Base-by-base conservation (phyloP, 2,888 invertebrate species). In the Amblyjoppa proteus region DNA sequence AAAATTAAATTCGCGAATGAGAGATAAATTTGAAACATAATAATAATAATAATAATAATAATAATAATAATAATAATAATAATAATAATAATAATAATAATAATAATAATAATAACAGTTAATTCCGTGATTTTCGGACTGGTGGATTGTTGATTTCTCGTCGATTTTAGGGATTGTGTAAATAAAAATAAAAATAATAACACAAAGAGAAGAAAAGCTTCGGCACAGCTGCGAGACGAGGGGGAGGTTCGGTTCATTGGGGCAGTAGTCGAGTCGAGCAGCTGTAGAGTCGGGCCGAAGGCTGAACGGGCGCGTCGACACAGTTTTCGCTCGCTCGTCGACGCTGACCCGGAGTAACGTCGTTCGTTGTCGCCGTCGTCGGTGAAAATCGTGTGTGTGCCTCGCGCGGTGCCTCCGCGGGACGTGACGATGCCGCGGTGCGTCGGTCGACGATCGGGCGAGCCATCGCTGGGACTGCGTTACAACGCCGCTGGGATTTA, bases 401-500 rank as follows among this genome's bases (percentile, higher is more conserved):
- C 1, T 20, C 61, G 69, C 58, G 61, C 13, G 28, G 45, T 41
- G 13, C 7, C 45, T 56, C 25, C 53, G 34, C 25, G 38, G 64
- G 68, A 68, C 61, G 28, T 64, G 31, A 66, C 58, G 79, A 85
- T 86, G 84, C 76, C 78, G 49, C 28, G 73, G 81, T 49, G 58
- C 73, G 49, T 74, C 76, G 28, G 9, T 49, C 76, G 73, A 53
- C 68, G 20, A 41, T 71, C 45, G 61, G 76, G 45, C 41, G 34
- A 69, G 51, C 64, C 69, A 73, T 68, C 80, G 49, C 70, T 78
- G 41, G 53, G 77, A 70, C 49, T 45, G 71, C 69, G 77, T 73
- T 78, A 82, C 82, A 80, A 83, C 79, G 83, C 77, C 68, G 53
- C 74, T 87, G 78, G 87, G 85, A 88, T 88, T 88, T 86, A 87